Conservation (phyloP, 2,888 invertebrate genomes). For the Acrobasis consociella region DNA sequence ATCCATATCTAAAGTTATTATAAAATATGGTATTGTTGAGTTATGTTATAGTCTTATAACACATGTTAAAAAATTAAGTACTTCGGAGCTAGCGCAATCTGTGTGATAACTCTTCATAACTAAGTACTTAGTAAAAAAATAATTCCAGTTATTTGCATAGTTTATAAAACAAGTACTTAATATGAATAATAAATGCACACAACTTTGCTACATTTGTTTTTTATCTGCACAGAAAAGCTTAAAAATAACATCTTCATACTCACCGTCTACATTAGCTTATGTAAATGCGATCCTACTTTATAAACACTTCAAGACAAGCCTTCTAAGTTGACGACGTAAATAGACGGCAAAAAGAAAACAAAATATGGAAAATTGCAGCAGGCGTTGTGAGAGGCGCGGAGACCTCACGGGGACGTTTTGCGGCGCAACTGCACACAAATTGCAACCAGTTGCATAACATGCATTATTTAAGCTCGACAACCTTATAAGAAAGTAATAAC, state of each 20-base stretch:
- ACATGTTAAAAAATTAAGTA: no score
- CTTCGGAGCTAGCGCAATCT: no score
- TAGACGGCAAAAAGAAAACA: constrained; percentile 18
- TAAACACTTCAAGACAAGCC: constrained; percentile 19
- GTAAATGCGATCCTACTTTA: constrained; percentile 16
- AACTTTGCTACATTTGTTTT: background rate
- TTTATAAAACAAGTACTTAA: no score
- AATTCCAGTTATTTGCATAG: no score
- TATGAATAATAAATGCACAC: background rate
- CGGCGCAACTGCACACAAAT: constrained; percentile 64
- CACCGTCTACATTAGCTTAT: constrained; percentile 12
- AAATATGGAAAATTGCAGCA: constrained; percentile 19
- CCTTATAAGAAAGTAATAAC: constrained; percentile 81
- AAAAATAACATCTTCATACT: constrained; percentile 17
- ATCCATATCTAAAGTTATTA: no score
- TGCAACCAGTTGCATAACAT: constrained; percentile 78
- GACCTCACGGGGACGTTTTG: constrained; percentile 41
- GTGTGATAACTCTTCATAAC: no score
- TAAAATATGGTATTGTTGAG: no score
- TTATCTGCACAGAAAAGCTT: background rate
- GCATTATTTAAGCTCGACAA: constrained; percentile 78
- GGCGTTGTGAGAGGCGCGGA: constrained; percentile 36
- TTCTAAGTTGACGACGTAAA: constrained; percentile 22
- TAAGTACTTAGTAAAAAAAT: no score
- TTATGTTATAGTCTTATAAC: no score